These are phyloP conservation scores for Limanda limanda DNA, from an alignment of 2,113 vertebrate species.

Conservation along the genomic window DNA sequence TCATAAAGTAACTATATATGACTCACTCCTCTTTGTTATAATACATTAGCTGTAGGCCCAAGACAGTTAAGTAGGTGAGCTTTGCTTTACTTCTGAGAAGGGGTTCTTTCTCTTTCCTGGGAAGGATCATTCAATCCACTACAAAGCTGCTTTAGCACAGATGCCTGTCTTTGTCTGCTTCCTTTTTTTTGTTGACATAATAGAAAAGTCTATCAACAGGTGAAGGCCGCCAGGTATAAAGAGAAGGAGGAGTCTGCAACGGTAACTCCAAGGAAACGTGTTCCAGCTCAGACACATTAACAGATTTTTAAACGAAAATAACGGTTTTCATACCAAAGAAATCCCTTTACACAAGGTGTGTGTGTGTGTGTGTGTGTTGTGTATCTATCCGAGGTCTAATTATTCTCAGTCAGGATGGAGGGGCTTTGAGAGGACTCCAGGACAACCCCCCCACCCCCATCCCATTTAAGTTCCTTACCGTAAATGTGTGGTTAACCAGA, in stretches of 20 bases:
- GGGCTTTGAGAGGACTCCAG: constrained; percentile 28
- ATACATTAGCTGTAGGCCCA: not conserved
- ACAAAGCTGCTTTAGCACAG: constrained; percentile 2
- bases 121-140: constrained; percentile 4
- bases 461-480: constrained; percentile 71
- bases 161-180: constrained; percentile 35
- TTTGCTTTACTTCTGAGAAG: constrained; percentile 9
- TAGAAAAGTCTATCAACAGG: constrained; percentile 58
- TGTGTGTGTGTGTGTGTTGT: constrained; percentile 40
- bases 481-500: constrained; percentile 83
- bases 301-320: constrained; percentile 55
- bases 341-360: constrained; percentile 52
- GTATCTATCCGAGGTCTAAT: constrained; percentile 45
- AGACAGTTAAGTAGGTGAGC: not conserved
- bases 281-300: constrained; percentile 54
- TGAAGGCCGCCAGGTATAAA: constrained; percentile 26
- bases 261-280: constrained; percentile 46
- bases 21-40: not conserved
- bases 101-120: not conserved
- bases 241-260: constrained; percentile 35
- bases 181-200: constrained; percentile 48
- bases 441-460: constrained; percentile 39
- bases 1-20: not conserved
- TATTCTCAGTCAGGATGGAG: constrained; percentile 43
- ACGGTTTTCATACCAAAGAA: constrained; percentile 59